Conservation (phyloP, 2,888 invertebrate genomes). For the Melanotus villosus region DNA sequence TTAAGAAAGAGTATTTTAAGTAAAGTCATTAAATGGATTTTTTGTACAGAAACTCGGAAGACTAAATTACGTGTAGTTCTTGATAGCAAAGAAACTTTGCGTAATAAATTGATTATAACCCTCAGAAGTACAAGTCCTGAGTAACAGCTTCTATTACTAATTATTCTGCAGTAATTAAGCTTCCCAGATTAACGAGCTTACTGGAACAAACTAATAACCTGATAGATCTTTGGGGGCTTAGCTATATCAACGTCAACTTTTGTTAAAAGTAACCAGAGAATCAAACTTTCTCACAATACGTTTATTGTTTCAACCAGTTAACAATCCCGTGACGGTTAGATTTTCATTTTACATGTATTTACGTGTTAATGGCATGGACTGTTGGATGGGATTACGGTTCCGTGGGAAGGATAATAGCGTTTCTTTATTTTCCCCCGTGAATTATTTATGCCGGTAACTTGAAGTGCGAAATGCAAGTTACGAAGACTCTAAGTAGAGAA, state of each 20-base stretch:
- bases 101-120: constrained; percentile 5
- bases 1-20: too few species aligned
- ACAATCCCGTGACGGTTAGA: neutral
- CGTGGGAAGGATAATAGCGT: constrained; percentile 8
- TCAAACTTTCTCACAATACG: neutral
- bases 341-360: constrained; percentile 15
- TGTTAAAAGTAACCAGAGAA: neutral
- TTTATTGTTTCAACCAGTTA: neutral
- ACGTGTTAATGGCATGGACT: constrained; percentile 16
- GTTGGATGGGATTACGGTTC: constrained; percentile 7
- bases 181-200: constrained; percentile 25
- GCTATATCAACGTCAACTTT: constrained; percentile 15
- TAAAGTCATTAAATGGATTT: too few species aligned
- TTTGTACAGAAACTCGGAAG: too few species aligned
- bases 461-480: constrained; percentile 1
- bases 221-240: constrained; percentile 13
- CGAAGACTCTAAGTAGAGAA: neutral
- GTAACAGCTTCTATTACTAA: constrained; percentile 20
- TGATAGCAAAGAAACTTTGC: neutral
- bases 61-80: too few species aligned
- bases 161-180: constrained; percentile 24
- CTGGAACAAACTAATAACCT: constrained; percentile 23
- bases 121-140: neutral
- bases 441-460: constrained; percentile 14
- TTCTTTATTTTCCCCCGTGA: constrained; percentile 20